Evolutionary conservation across 35 echinoderm and acorn worm genomes (phyloP).

Genomic region (Holothuria glaberrima): DNA sequence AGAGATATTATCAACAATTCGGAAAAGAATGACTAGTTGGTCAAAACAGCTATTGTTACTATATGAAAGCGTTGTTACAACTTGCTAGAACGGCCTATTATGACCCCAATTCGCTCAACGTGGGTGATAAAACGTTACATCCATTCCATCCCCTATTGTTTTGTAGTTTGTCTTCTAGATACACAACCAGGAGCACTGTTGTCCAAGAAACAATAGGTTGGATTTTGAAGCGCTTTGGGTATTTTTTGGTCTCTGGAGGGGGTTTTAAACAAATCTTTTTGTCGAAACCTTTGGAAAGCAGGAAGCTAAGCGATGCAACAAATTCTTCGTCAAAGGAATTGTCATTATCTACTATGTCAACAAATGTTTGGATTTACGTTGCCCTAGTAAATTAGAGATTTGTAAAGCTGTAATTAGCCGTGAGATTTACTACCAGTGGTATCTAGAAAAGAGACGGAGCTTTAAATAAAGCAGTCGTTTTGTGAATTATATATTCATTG

Average conservation of each 20-base stretch:
- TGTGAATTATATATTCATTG: too few species aligned
- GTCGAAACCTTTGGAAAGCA: conserved; percentile 4
- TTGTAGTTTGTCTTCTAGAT: neutral
- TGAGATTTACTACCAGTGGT: too few species aligned
- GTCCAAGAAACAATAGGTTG: neutral
- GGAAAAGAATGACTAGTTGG: neutral
- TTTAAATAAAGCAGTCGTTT: too few species aligned
- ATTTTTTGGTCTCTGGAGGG: neutral
- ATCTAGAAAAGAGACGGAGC: too few species aligned
- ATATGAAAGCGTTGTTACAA: neutral
- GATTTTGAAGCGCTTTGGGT: neutral
- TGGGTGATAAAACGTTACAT: neutral
- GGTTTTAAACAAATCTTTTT: conserved; percentile 16
- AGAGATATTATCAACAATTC: neutral
- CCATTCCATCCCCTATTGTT: neutral
- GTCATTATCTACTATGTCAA: conserved; percentile 42
- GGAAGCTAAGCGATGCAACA: conserved; percentile 16
- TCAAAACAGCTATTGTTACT: conserved; percentile 37
- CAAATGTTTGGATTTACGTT: conserved; percentile 18
- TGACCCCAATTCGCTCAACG: neutral
- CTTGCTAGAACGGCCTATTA: neutral
- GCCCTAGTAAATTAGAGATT: conserved; percentile 35
- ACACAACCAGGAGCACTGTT: conserved; percentile 10
- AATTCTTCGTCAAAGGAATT: neutral
- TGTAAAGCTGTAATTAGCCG: neutral